phyloP scores from a whole-genome alignment of 2,797 vertebrate genomes.

The Phrynocephalus vlangalii region DNA sequence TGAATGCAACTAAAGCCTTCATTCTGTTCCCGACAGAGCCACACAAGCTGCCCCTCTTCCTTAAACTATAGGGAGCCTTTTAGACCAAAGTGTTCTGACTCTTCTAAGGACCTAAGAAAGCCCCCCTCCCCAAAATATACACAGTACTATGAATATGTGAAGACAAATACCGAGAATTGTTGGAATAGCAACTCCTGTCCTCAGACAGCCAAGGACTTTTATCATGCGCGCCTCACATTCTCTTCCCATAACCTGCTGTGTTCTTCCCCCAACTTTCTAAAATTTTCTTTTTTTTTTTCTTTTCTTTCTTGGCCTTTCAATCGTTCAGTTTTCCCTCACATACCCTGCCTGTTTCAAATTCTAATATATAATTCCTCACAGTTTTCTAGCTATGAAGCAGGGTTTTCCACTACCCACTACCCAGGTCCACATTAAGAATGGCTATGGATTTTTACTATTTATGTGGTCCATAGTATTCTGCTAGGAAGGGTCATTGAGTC shows the following conservation, averaged over 20 bases:
- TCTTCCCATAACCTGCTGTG: neutral
- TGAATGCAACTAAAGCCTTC: neutral
- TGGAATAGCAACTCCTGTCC: conserved; percentile 75
- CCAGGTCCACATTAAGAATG: neutral
- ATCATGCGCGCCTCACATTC: neutral
- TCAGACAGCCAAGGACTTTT: conserved; percentile 20
- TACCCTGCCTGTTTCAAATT: neutral
- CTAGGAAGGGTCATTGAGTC: neutral
- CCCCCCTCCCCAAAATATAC: conserved; percentile 21
- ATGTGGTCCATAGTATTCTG: neutral
- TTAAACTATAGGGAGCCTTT: conserved; percentile 20
- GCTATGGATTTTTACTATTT: neutral
- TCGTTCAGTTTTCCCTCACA: conserved; percentile 42
- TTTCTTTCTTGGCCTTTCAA: conserved; percentile 39
- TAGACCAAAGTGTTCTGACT: conserved; percentile 53
- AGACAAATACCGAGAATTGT: conserved; percentile 78
- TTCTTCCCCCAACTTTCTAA: neutral
- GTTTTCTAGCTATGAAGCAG: neutral
- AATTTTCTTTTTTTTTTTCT: neutral
- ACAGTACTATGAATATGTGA: conserved; percentile 31
- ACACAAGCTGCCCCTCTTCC: neutral
- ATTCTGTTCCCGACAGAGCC: neutral
- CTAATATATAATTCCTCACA: neutral
- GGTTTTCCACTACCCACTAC: neutral
- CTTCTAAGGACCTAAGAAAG: conserved; percentile 44